Evolutionary conservation across 2,888 invertebrate species (phyloP), one percentile per base, ranked within the genome.

Genomic region (Hedychridium roseum): DNA sequence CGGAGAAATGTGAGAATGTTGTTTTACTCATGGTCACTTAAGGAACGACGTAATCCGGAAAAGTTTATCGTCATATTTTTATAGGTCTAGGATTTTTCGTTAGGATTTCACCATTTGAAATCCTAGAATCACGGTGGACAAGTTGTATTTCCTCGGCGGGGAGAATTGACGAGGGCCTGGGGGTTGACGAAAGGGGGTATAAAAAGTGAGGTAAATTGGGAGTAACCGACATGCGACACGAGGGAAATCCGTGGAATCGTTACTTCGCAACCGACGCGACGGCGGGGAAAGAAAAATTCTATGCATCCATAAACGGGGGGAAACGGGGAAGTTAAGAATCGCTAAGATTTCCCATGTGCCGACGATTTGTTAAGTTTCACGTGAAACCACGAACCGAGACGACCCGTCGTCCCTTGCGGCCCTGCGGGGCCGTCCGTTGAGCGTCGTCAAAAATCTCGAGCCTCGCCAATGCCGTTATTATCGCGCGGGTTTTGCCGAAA

Each of bases 281-380:
- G 42, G 34, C 20, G 27, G 37, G 26, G 28, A 49, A 46, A 43
- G 43, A 27, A 9, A 9, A 26, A 18, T 20, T 43, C 30, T 32
- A 42, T 43, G 47, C 57, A 58, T 57, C 39, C 28, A 43, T 45
- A n/a, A n/a, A n/a, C n/a, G 15, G 16, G 40, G 27, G 15, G 14
- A 28, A 37, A 21, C 41, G 12, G 37, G 44, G 48, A 47, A 54
- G 39, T 49, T 46, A 57, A 57, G 54, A n/a, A 54, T 39, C 32
- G 18, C 38, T 46, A 48, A 51, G 57, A 57, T 57, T 59, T 59
- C 57, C 59, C 59, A 59, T 44, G 59, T 51, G 59, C 9, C 57
- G 12, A 6, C 36, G 43, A 54, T 58, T 54, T 47, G 45, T 43
- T 47, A 49, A 50, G 37, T 48, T 50, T 27, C 31, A 41, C 49